phyloP scores from a whole-genome alignment of 1,140 invertebrate genomes.

The Drosophila repleta region DNA sequence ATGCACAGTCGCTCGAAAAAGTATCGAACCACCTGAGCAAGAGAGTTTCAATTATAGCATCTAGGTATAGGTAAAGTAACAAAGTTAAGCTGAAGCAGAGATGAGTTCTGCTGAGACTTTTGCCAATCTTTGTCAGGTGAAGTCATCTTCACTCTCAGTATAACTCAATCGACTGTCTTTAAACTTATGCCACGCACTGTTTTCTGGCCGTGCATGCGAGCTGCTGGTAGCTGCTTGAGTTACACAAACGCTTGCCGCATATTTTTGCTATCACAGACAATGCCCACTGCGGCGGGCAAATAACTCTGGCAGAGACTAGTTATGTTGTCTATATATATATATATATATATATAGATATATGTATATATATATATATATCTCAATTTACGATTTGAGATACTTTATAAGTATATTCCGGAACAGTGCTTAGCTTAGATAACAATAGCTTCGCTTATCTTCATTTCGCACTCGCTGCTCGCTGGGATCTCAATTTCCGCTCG shows the following conservation, averaged over 20 bases:
- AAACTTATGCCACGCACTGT: not conserved
- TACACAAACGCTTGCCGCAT: conserved; percentile 37
- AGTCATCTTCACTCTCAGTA: no score
- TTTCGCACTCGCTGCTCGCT: not conserved
- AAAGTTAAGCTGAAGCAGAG: no score
- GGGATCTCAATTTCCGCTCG: conserved; percentile 4
- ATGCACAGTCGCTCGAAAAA: conserved; percentile 7
- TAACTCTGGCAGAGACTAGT: no score
- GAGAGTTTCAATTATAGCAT: no score
- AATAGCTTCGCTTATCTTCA: not conserved
- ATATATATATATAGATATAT: no score
- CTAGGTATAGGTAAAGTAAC: no score
- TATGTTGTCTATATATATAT: no score
- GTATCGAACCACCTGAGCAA: not conserved
- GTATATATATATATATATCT: no score
- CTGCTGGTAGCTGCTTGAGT: conserved; percentile 24
- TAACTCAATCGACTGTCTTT: not conserved
- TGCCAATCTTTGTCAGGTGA: no score
- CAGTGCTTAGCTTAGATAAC: not conserved
- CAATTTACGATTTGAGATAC: no score
- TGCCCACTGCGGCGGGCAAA: no score
- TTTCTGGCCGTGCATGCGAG: not conserved
- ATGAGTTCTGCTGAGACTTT: no score
- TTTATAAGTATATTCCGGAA: not conserved
- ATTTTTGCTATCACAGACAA: conserved; percentile 8